Base-by-base conservation (phyloP, 2,113 vertebrate species). In the Lipophrys pholis region DNA sequence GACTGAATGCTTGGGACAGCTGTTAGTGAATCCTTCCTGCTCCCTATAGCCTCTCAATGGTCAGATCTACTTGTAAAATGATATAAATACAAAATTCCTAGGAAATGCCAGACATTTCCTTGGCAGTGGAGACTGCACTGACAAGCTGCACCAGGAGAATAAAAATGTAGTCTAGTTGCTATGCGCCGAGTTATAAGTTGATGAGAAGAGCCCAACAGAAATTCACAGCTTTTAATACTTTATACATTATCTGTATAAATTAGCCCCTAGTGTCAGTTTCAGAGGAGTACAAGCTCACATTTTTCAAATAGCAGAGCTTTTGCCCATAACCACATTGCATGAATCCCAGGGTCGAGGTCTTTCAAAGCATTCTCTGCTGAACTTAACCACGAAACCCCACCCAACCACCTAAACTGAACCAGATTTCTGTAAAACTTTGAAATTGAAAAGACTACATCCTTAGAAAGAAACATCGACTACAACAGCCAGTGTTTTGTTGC, bases 291-390 rank as follows among this genome's bases (percentile, higher is more conserved):
- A 72, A 42, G 46, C 51, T 70, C 73, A 80, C 85, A 93, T 92
- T 86, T 91, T 87, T 91, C 72, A 81, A 88, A 93, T 92, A 90
- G 87, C 82, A 78, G 79, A 69, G 12, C 71, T 60, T 84, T 85
- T 87, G 83, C 86, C 84, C 89, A 81, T 86, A 89, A 93, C 91
- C 93, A 88, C 93, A 92, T 80, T 70, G 79, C 80, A 92, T 85
- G 90, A 78, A 85, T 82, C 90, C 75, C 56, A 74, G 85, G 78
- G 83, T 86, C 14, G 79, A 89, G 85, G 91, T 90, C 86, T 91
- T 90, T 85, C 79, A 87, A 91, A 89, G 83, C 89, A 89, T 89
- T 91, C 84, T 88, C 76, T 57, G 60, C 69, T 80, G 60, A 87
- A 87, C 73, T 83, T 59, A 30, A 89, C 90, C 90, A 91, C 91